A percentile compares a stretch with the other conserved stretches of the same genome.
Conservation (phyloP, 2,113 vertebrate species). For the Puntigrus tetrazona region DNA sequence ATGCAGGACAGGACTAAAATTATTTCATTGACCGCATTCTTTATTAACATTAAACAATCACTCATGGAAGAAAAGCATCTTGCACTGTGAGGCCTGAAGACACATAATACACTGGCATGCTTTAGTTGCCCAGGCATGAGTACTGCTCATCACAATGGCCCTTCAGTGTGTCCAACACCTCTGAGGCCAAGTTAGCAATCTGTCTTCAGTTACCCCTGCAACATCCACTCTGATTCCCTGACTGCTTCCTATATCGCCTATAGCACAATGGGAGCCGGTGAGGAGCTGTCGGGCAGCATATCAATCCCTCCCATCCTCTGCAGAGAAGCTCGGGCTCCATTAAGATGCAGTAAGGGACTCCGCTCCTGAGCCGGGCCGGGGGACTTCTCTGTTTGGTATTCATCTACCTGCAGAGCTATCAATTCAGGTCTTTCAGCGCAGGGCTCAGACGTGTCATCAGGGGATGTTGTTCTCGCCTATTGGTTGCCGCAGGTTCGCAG, state of each 20-base stretch:
- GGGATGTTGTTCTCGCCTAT: conserved; percentile 47
- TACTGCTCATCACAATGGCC: conserved; percentile 18
- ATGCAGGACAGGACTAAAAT: neutral
- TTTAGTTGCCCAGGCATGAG: conserved; percentile 18
- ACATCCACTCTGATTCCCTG: conserved; percentile 31
- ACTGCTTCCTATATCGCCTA: conserved; percentile 38
- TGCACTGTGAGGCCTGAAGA: neutral
- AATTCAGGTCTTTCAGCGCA: conserved; percentile 58
- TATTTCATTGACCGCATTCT: neutral
- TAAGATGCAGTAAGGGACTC: conserved; percentile 48
- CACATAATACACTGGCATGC: conserved; percentile 11
- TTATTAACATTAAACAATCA: conserved; percentile 19
- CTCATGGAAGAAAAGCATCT: neutral
- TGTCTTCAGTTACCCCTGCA: conserved; percentile 18
- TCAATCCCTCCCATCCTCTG: conserved; percentile 47
- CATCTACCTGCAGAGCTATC: conserved; percentile 59
- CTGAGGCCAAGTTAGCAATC: conserved; percentile 37
- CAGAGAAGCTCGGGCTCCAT: conserved; percentile 41
- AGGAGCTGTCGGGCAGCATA: conserved; percentile 43
- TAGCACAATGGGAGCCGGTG: conserved; percentile 40
- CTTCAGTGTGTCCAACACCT: conserved; percentile 5
- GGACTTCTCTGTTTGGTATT: conserved; percentile 54
- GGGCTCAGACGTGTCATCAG: conserved; percentile 45
- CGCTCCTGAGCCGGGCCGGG: conserved; percentile 26
- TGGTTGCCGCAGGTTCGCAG: conserved; percentile 25